Evolutionary conservation across 2,888 invertebrate species (phyloP), one percentile per base, ranked within the genome.

Genomic region (Gymnosoma rotundatum): DNA sequence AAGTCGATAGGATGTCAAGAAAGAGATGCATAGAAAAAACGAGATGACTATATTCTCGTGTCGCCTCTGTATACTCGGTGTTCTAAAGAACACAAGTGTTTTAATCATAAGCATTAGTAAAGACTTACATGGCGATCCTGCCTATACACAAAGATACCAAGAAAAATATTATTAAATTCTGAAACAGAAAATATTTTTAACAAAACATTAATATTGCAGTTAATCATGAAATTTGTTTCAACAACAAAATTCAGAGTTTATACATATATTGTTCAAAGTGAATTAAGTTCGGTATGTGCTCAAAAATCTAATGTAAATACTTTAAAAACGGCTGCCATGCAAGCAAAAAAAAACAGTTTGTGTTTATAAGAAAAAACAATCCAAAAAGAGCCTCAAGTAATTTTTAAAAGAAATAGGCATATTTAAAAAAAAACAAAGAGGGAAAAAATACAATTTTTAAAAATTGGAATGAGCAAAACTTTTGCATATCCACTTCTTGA

Each of bases 191-290:
- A 74, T 69, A 70, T n/a, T 36, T 42, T 20, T 38, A 66, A 83
- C 66, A 25, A 73, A 78, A 72, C 52, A 78, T 54, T 72, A 82
- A 75, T 64, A 70, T 86, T 87, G 83, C 90, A 90, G 88, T 90
- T 90, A 92, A 92, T 91, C 90, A 92, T 92, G 92, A 92, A 92
- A 92, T 92, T 92, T 91, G 91, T 90, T 90, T 88, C 88, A 91
- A 88, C 89, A 87, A 89, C 90, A 89, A 89, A 87, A 88, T 87
- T 88, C 87, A 89, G 86, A 74, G 80, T 83, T 69, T 83, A 84
- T 86, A 86, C 83, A 38, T 25, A 78, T 78, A 73, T 80, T 66
- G 36, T 52, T 75, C 64, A 73, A 69, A 72, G 70, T 61, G 74
- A 83, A 82, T 75, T 69, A 83, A 83, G 58, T 86, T 76, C 48